Conservation (phyloP, 2,888 invertebrate species). For the Leptothorax acervorum region DNA sequence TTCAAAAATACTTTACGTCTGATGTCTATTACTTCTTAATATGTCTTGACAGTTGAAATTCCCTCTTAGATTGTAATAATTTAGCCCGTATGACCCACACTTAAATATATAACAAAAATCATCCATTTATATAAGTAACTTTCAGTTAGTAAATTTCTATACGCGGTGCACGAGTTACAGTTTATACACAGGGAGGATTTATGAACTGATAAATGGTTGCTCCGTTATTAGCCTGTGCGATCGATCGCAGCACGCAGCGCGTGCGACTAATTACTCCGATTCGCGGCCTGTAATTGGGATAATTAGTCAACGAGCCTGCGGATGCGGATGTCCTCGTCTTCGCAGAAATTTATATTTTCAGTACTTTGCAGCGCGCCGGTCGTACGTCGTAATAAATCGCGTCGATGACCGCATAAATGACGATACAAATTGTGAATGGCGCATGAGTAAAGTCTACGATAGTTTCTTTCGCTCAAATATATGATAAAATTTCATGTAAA, state of each 20-base stretch:
- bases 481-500: neutral
- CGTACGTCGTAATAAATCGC: slow-evolving; percentile 10
- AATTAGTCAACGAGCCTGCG: slow-evolving; percentile 61
- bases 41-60: neutral
- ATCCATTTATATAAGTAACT: neutral
- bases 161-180: neutral
- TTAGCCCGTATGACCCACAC: too few relatives aligned
- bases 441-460: neutral
- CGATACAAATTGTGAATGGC: neutral
- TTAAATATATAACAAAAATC: slow-evolving; percentile 13
- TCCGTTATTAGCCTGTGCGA: slow-evolving; percentile 54
- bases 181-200: slow-evolving; percentile 43
- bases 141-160: slow-evolving; percentile 33
- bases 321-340: slow-evolving; percentile 44
- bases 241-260: slow-evolving; percentile 48
- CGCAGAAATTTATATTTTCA: slow-evolving; percentile 53
- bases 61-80: neutral
- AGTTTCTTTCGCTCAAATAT: neutral
- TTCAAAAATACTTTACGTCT: neutral
- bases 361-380: slow-evolving; percentile 28
- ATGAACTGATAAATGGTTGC: slow-evolving; percentile 59
- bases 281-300: slow-evolving; percentile 58
- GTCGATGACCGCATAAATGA: neutral
- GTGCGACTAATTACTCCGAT: slow-evolving; percentile 55
- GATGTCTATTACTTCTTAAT: neutral